A percentile compares a stretch with the other conserved stretches of the same genome.
Conservation (phyloP, 2,888 invertebrate genomes). For the Thymelicus lineola region DNA sequence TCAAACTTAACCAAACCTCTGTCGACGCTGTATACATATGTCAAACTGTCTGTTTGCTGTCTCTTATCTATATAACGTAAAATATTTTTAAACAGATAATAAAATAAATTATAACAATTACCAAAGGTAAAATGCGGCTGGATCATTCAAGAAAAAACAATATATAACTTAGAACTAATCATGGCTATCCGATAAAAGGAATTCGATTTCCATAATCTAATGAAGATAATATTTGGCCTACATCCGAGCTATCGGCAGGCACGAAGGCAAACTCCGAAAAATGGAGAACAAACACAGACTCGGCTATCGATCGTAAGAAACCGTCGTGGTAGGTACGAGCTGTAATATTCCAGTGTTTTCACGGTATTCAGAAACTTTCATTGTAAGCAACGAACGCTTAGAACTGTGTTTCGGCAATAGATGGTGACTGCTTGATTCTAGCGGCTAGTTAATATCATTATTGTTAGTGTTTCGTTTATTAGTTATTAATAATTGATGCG, state of each 20-base stretch:
- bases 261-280: constrained; percentile 56
- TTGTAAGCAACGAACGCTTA: neutral
- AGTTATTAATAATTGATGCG: too few relatives aligned
- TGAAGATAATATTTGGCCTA: constrained; percentile 70
- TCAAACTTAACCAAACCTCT: too few relatives aligned
- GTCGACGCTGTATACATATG: too few relatives aligned
- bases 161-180: neutral
- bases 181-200: neutral
- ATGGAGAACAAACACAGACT: constrained; percentile 55
- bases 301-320: constrained; percentile 54
- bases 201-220: constrained; percentile 52
- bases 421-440: too few relatives aligned
- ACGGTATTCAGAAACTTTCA: constrained; percentile 2
- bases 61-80: too few relatives aligned
- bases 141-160: neutral
- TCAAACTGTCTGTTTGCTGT: too few relatives aligned
- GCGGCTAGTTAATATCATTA: too few relatives aligned
- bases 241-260: constrained; percentile 69
- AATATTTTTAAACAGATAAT: too few relatives aligned
- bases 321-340: constrained; percentile 30
- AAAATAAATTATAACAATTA: too few relatives aligned
- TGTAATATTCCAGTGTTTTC: constrained; percentile 19
- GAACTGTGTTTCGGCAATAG: too few relatives aligned
- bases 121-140: too few relatives aligned
- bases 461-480: too few relatives aligned